Conservation (phyloP, 2,113 vertebrate genomes). For the Antechinus stuartii region DNA sequence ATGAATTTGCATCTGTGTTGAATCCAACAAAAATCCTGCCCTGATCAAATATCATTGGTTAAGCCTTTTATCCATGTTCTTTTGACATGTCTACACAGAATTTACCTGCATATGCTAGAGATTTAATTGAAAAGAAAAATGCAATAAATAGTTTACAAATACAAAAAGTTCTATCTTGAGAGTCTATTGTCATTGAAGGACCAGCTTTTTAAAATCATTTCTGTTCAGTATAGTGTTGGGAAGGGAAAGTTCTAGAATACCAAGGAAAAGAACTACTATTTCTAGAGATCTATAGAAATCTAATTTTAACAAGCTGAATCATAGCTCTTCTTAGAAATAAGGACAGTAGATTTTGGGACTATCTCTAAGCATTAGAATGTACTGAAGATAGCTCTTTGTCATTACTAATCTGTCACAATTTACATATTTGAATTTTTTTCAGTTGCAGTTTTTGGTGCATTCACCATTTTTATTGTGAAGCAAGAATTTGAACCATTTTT, state of each 20-base stretch:
- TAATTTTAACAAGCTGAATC: constrained; percentile 35
- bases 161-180: constrained; percentile 30
- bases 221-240: constrained; percentile 27
- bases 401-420: neutral
- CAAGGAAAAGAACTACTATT: constrained; percentile 41
- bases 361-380: neutral
- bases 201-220: constrained; percentile 21
- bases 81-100: neutral
- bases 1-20: constrained; percentile 16
- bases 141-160: constrained; percentile 6
- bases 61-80: constrained; percentile 6
- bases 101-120: neutral
- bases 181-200: neutral
- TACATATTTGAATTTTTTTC: neutral
- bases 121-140: neutral
- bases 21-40: constrained; percentile 8
- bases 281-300: constrained; percentile 37
- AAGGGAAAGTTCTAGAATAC: constrained; percentile 38
- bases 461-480: constrained; percentile 36
- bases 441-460: neutral
- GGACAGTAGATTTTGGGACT: constrained; percentile 23
- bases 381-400: neutral
- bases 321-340: constrained; percentile 38
- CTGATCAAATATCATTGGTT: neutral
- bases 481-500: neutral